Evolutionary conservation across 2,113 vertebrate genomes (phyloP).

Genomic region (Austrofundulus limnaeus): DNA sequence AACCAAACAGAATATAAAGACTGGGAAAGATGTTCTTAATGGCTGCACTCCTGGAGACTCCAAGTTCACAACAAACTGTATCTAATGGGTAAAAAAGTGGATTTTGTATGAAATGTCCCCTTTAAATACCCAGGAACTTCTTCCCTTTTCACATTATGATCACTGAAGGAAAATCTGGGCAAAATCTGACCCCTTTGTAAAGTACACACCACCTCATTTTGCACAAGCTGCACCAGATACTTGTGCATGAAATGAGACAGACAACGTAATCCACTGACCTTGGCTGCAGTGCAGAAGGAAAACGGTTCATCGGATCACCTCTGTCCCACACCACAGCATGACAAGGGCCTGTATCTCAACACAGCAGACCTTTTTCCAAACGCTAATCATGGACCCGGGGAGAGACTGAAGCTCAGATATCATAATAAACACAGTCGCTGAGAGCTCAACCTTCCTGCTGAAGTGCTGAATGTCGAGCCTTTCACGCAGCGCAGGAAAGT

Average conservation of each 20-base stretch:
- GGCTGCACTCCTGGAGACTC: too few relatives aligned
- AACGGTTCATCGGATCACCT: constrained; percentile 43
- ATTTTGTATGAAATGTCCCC: too few relatives aligned
- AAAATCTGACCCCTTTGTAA: constrained; percentile 1
- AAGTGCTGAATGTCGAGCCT: constrained; percentile 26
- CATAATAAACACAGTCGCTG: constrained; percentile 26
- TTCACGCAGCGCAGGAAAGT: constrained; percentile 14
- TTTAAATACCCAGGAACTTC: too few relatives aligned
- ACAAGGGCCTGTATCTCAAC: constrained; percentile 37
- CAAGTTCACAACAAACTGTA: too few relatives aligned
- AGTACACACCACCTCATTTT: constrained; percentile 24
- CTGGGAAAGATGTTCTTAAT: too few relatives aligned
- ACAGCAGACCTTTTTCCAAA: constrained; percentile 45
- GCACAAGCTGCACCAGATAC: constrained; percentile 10
- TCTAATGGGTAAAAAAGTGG: too few relatives aligned
- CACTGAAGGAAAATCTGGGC: neutral
- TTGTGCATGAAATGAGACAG: constrained; percentile 11
- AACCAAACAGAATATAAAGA: too few relatives aligned
- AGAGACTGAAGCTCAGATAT: constrained; percentile 37
- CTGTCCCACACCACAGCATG: constrained; percentile 25
- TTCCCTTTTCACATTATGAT: too few relatives aligned
- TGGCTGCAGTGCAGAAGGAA: constrained; percentile 56
- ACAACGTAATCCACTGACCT: constrained; percentile 48
- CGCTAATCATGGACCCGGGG: constrained; percentile 28
- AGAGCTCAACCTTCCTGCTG: constrained; percentile 31